These are phyloP conservation scores for Nothura maculosa DNA, from an alignment of 2,797 vertebrate species.

Conservation along the genomic window DNA sequence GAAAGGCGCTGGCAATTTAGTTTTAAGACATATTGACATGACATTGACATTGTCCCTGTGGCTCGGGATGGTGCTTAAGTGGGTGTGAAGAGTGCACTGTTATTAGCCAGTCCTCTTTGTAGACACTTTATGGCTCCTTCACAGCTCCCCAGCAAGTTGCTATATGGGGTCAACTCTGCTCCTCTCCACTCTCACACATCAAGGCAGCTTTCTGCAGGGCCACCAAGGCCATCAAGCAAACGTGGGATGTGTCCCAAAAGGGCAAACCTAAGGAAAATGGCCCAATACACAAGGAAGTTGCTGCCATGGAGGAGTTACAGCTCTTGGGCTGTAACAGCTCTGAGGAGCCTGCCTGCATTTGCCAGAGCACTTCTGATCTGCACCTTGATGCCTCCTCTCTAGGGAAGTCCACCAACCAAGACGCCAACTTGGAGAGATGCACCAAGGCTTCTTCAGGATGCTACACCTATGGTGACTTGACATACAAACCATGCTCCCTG, in stretches of 20 bases:
- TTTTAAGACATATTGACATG: conserved; percentile 50
- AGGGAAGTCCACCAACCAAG: background rate
- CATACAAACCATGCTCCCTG: background rate
- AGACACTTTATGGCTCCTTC: rapidly evolving
- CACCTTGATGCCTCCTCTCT: background rate
- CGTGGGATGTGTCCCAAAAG: background rate
- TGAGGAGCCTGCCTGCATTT: rapidly evolving
- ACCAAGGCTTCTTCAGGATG: background rate
- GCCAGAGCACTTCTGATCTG: background rate
- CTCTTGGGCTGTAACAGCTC: background rate
- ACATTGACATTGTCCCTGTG: conserved; percentile 49
- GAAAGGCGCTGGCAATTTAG: conserved; percentile 56
- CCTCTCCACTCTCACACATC: rapidly evolving
- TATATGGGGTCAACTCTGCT: rapidly evolving
- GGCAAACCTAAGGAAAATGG: background rate
- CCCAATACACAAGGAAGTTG: background rate
- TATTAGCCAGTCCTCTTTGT: background rate
- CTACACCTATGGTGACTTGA: background rate
- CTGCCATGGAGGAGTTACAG: background rate
- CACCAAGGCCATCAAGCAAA: background rate
- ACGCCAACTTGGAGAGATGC: background rate
- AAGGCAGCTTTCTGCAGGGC: background rate
- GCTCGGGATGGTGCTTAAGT: conserved; percentile 59
- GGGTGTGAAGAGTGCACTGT: conserved; percentile 36
- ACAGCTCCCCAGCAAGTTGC: background rate